Evolutionary conservation across 2,113 vertebrate genomes (phyloP), one percentile per base, ranked within the genome.

Genomic region (Silurus asotus): DNA sequence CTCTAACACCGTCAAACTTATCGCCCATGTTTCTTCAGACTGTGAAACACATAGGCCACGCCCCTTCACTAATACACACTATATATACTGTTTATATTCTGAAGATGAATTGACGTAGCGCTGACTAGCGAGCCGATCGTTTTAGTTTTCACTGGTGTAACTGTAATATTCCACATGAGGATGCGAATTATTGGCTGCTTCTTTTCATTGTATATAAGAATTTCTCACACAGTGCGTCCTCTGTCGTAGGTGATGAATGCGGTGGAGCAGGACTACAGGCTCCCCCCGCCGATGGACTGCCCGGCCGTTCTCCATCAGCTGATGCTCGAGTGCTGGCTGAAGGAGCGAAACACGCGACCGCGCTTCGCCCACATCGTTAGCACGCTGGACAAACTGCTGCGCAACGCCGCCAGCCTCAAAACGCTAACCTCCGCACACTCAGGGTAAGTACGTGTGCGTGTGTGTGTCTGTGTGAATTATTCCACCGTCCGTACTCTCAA

Each of bases 271-370:
- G 98, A 99, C 91, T 99, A 99, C 91, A 95, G 98, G 89, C 93
- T 99, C 90, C 98, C 98, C 8, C 98, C 98, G 0, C 98, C 98
- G 84, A 99, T 99, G 98, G 98, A 99, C 95, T 99, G 98, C 83
- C 98, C 98, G 88, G 98, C 97, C 1, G 98, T 98, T 0, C 95
- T 99, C 84, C 98, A 99, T 93, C 98, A 99, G 94, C 96, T 99
- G 89, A 99, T 99, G 98, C 89, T 99, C 88, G 98, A 99, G 94
- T 99, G 98, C 94, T 99, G 98, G 98, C 96, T 99, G 93, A 96
- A 98, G 89, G 98, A 99, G 93, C 95, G 98, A 62, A 99, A 99
- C 93, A 95, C 97, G 69, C 93, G 98, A 93, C 98, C 98, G 82
- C 99, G 99, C 88, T 99, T 99, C 95, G 96, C 96, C 83, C 97